phyloP scores from a whole-genome alignment of 2,797 vertebrate species.

The Myotis daubentonii region DNA sequence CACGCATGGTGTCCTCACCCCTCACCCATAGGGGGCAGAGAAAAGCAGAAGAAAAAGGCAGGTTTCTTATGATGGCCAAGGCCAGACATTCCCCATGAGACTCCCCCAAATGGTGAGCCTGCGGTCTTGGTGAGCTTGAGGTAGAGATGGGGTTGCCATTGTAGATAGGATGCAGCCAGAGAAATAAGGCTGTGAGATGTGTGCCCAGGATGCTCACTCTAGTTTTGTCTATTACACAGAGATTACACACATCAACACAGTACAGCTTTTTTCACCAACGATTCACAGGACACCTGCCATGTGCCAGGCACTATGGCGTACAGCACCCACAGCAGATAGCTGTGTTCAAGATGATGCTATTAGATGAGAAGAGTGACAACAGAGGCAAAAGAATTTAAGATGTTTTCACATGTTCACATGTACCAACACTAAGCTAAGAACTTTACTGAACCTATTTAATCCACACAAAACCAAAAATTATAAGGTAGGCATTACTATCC shows the following conservation, averaged over 20 bases:
- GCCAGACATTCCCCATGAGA: background rate
- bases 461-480: background rate
- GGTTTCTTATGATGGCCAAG: fast-evolving
- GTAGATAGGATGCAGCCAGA: background rate
- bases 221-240: background rate
- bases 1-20: background rate
- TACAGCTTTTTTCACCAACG: background rate
- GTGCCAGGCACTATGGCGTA: fast-evolving
- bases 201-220: background rate
- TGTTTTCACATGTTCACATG: background rate
- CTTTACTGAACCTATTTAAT: background rate
- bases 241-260: background rate
- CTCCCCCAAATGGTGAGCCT: background rate
- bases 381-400: background rate
- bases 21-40: background rate
- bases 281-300: background rate
- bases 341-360: background rate
- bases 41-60: background rate
- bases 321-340: background rate
- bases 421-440: background rate
- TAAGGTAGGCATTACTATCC: background rate
- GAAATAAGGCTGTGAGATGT: background rate
- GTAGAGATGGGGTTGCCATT: no score
- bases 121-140: background rate
- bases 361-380: fast-evolving